A percentile compares a stretch with the other conserved stretches of the same genome.
Conservation (phyloP, 2,113 vertebrate species). For the human region DNA sequence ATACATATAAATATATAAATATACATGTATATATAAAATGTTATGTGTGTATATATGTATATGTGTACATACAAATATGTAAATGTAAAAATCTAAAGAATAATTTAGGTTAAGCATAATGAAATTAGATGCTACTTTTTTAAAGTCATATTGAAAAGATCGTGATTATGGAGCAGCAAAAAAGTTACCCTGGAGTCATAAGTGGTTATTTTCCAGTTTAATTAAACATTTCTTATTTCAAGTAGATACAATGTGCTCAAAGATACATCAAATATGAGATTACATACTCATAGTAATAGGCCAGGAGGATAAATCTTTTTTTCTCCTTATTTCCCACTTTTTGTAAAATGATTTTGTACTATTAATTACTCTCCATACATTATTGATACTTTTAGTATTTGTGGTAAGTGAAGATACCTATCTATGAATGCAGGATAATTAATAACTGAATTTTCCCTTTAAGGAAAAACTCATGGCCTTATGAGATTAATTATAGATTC, state of each 20-base stretch:
- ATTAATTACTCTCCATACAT: background rate
- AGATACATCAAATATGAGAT: background rate
- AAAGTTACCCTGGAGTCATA: background rate
- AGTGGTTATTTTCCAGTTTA: conserved; percentile 27
- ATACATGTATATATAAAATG: too few species aligned
- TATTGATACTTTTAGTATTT: background rate
- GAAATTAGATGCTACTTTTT: conserved; percentile 23
- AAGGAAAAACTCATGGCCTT: conserved; percentile 15
- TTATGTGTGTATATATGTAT: too few species aligned
- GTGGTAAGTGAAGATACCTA: background rate
- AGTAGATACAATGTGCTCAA: background rate
- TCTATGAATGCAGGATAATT: background rate
- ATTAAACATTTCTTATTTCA: conserved; percentile 22
- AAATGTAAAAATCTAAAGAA: background rate
- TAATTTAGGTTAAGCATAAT: conserved; percentile 7
- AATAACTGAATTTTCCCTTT: conserved; percentile 36
- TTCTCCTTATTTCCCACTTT: background rate
- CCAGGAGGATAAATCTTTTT: too few species aligned
- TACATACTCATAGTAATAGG: background rate
- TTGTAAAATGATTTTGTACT: background rate
- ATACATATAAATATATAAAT: too few species aligned
- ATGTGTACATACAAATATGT: background rate
- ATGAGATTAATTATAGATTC: background rate
- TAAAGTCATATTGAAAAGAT: background rate
- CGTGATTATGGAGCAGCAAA: background rate